Evolutionary conservation across 2,888 invertebrate species (phyloP).

Genomic region (Baccha elongata): DNA sequence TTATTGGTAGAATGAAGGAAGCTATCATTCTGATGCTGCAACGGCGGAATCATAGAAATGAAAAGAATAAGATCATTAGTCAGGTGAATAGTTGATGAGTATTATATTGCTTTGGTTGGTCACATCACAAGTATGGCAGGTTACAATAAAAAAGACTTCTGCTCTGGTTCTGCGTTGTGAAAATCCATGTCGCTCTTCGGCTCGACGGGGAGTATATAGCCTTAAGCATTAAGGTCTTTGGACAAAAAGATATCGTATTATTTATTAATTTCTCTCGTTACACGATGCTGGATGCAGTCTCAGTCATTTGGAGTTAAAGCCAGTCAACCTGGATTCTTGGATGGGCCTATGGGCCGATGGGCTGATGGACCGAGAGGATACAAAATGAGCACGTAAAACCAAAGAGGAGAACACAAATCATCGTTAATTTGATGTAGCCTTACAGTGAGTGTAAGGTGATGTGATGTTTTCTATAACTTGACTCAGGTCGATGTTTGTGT

Average conservation of each 20-base stretch:
- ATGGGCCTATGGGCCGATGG: constrained; percentile 13
- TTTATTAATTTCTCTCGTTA: constrained; percentile 67
- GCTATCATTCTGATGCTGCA: neutral
- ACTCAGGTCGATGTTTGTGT: constrained; percentile 37
- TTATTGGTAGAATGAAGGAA: constrained; percentile 41
- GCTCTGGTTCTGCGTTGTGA: constrained; percentile 36
- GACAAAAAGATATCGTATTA: constrained; percentile 59
- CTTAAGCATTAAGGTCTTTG: constrained; percentile 47
- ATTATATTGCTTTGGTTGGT: constrained; percentile 46
- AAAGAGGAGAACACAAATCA: constrained; percentile 47
- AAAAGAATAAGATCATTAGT: constrained; percentile 49
- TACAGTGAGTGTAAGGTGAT: constrained; percentile 29
- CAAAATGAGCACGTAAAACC: constrained; percentile 6
- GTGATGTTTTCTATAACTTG: constrained; percentile 12
- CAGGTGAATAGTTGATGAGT: constrained; percentile 65
- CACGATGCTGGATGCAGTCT: constrained; percentile 55
- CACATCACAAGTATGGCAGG: constrained; percentile 8
- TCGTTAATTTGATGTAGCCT: constrained; percentile 61
- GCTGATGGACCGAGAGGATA: constrained; percentile 17
- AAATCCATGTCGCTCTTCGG: neutral
- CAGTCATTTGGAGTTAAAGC: no score
- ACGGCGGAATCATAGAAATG: neutral
- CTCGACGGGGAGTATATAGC: neutral
- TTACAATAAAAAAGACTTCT: constrained; percentile 22
- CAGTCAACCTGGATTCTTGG: no score